Base-by-base conservation (phyloP, 1,140 invertebrate genomes). In the Pseudachorutes palmiensis region DNA sequence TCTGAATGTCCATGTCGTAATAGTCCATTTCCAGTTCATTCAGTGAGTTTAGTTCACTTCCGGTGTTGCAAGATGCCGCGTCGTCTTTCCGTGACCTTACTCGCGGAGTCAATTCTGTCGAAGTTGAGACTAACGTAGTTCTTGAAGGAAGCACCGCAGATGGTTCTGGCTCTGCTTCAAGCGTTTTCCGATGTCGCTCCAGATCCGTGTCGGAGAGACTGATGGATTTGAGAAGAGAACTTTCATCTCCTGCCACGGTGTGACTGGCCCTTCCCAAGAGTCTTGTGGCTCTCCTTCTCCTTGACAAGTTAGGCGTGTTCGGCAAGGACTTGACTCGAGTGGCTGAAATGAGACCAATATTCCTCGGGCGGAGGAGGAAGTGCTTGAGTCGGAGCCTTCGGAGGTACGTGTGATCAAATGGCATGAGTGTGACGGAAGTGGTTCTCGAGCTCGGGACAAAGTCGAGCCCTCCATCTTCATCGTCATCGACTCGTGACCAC, bases 11-110 rank as follows among this genome's bases (percentile, higher is more conserved):
- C 49, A 71, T 71, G 64, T 74, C 72, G 36, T 74, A 74, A 48
- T 74, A 74, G 58, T 74, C 72, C 72, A 74, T 72, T 58, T 70
- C 71, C 31, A 72, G 67, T 24, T 71, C 72, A 32, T 69, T 70
- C 68, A 30, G 64, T 62, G 26, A 64, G 24, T 26, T 67, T 65
- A 22, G 28, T 32, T 33, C 69, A 45, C 24, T 68, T 51, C 32
- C 28, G 29, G 51, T 31, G 5, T 28, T n/a, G n/a, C 29, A 41
- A 41, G 33, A 41, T n/a, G 30, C 3, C 22, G 32, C 2, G 16
- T 9, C 14, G 24, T 36, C 59, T 32, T 5, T 9, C 16, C 59
- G 5, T 29, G 33, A 32, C 22, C 29, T 60, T 51, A 60, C 28
- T 61, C 49, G 22, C 26, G 33, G 51, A 55, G 51, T 55, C 12